These are phyloP conservation scores for Galeruca laticollis DNA, from an alignment of 2,888 invertebrate genomes.

Conservation along the genomic window DNA sequence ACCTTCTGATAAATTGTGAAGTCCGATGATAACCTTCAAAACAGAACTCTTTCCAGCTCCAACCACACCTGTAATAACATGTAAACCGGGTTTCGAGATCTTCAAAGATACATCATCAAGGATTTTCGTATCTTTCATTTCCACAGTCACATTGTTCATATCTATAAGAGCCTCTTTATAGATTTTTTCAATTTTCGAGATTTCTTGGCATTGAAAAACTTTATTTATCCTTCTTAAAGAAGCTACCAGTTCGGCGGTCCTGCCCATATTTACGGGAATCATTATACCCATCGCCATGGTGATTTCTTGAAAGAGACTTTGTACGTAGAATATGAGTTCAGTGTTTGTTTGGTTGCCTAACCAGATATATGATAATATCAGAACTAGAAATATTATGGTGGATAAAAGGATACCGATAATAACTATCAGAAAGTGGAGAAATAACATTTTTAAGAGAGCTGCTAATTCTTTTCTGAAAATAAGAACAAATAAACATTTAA, in stretches of 20 bases:
- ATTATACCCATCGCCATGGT: constrained; percentile 43
- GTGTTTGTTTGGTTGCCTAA: constrained; percentile 48
- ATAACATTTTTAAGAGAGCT: constrained; percentile 44
- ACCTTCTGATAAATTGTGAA: constrained; percentile 62
- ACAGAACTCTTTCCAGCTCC: constrained; percentile 73
- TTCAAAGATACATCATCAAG: constrained; percentile 64
- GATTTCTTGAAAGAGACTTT: constrained; percentile 41
- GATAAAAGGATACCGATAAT: constrained; percentile 53
- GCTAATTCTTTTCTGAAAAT: constrained; percentile 47
- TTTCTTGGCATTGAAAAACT: constrained; percentile 44
- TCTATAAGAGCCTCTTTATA: constrained; percentile 36
- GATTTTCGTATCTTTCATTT: constrained; percentile 55
- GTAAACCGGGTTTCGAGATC: constrained; percentile 63
- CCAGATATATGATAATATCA: constrained; percentile 49
- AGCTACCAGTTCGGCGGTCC: constrained; percentile 47
- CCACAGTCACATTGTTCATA: constrained; percentile 34
- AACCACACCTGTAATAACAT: constrained; percentile 74
- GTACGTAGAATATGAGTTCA: constrained; percentile 48
- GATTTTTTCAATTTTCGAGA: constrained; percentile 20
- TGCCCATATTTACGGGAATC: constrained; percentile 46
- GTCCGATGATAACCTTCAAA: constrained; percentile 63
- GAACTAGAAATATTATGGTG: constrained; percentile 45
- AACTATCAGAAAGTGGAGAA: constrained; percentile 52
- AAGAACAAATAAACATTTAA: neutral
- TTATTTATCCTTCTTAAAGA: constrained; percentile 44